Evolutionary conservation across 2,888 invertebrate genomes (phyloP), one percentile per base, ranked within the genome.

Genomic region (Ischnura elegans): DNA sequence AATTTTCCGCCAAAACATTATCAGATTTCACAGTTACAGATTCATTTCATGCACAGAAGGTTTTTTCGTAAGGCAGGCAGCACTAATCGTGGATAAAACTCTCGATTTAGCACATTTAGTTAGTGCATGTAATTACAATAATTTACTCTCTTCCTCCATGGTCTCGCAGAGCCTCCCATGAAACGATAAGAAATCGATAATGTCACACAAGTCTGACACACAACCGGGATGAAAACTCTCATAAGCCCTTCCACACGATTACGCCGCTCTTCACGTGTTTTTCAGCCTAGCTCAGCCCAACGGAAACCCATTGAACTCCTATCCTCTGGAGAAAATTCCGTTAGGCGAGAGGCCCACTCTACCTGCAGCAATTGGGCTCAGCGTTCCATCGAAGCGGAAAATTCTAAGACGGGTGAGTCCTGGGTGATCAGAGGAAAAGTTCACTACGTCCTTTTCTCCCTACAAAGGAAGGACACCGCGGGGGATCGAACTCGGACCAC

Each of bases 331-430:
- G 76, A 13, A 16, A 76, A 76, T 76, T 76, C 76, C 76, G 76
- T 76, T 76, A 76, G 76, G 76, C 76, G 16, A 76, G 76, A 13
- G 76, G 29, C 6, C 76, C 2, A 21, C 25, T 36, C 76, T 13
- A 0, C 25, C 76, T 13, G 10, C 29, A 21, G 10, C 16, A 10
- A 4, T 76, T 76, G 10, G 36, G 29, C 76, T 76, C 13, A 76
- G 76, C 76, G 76, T 76, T 76, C 76, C 76, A 36, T 36, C 76
- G 76, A 76, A 76, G 76, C 76, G 76, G 76, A 76, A 76, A 76
- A 76, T 76, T 2, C 8, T 16, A 76, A 76, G 76, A 76, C 76
- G 36, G 76, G 36, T 76, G 76, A 76, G 61, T 21, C 61, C 29
- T 10, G 36, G 76, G n/a, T n/a, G n/a, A n/a, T n/a, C n/a, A n/a